A percentile compares a stretch with the other conserved stretches of the same genome.
Evolutionary conservation across 2,113 vertebrate species (phyloP).

Genomic region (Notothenia rossii): DNA sequence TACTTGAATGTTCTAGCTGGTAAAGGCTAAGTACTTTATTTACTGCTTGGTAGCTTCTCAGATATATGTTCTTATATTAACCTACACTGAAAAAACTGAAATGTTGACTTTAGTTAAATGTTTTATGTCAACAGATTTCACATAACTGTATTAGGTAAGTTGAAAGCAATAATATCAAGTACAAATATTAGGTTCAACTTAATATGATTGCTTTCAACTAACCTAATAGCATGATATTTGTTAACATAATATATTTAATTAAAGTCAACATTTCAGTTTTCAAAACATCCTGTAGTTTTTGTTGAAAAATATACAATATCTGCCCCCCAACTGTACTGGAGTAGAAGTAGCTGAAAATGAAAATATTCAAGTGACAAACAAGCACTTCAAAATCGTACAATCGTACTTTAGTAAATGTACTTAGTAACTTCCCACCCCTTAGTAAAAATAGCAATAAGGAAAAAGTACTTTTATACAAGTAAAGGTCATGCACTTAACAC

Average conservation of each 20-base stretch:
- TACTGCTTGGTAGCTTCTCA: background rate
- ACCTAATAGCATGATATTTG: no score
- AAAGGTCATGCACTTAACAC: background rate
- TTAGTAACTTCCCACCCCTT: background rate
- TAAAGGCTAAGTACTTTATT: background rate
- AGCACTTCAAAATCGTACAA: background rate
- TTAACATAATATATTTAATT: no score
- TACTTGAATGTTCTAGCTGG: background rate
- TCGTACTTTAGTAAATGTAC: background rate
- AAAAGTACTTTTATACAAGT: slow-evolving; percentile 2
- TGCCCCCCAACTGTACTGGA: background rate
- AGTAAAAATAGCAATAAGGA: background rate
- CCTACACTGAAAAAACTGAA: no score
- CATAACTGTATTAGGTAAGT: no score
- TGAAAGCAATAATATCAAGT: no score
- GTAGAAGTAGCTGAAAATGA: background rate
- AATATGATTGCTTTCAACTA: no score
- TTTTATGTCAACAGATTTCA: no score
- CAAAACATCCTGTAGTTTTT: background rate
- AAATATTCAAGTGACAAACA: background rate
- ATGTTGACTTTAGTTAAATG: no score
- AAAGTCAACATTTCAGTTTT: no score
- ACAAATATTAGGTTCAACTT: no score
- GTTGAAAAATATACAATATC: no score
- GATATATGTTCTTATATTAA: background rate